These are phyloP conservation scores for Microcebus murinus DNA, from an alignment of 2,113 vertebrate genomes.

Conservation along the genomic window DNA sequence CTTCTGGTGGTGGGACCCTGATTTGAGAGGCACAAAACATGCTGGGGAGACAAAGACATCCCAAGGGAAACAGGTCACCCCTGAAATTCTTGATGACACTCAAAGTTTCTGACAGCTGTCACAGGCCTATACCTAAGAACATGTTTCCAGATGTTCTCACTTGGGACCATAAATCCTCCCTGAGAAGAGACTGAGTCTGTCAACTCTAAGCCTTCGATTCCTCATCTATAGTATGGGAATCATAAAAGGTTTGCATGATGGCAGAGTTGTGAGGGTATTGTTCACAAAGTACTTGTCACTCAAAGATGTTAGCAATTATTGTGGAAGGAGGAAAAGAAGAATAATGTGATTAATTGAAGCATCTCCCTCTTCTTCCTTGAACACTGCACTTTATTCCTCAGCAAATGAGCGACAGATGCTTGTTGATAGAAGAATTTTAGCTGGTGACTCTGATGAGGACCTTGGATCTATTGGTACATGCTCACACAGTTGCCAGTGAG, in stretches of 20 bases:
- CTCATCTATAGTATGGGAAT: background rate
- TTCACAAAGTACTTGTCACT: background rate
- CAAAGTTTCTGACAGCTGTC: background rate
- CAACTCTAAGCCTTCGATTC: background rate
- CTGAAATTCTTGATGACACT: background rate
- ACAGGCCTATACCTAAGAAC: background rate
- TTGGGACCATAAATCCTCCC: background rate
- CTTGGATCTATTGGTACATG: background rate
- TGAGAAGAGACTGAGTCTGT: background rate
- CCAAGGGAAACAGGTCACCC: background rate
- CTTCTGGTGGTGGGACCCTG: background rate
- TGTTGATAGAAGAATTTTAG: no score
- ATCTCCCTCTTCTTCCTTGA: background rate
- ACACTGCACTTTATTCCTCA: background rate
- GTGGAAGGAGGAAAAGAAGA: background rate
- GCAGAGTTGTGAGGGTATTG: background rate
- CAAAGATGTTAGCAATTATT: background rate
- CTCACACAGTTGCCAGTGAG: background rate
- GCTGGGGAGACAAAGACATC: background rate
- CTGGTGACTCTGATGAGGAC: background rate
- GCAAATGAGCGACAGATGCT: background rate
- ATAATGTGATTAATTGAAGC: background rate
- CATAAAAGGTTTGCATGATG: background rate
- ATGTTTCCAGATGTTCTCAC: background rate
- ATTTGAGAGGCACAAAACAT: background rate